Evolutionary conservation across 2,113 vertebrate genomes (phyloP), one percentile per base, ranked within the genome.

Genomic region (Pseudonaja textilis): DNA sequence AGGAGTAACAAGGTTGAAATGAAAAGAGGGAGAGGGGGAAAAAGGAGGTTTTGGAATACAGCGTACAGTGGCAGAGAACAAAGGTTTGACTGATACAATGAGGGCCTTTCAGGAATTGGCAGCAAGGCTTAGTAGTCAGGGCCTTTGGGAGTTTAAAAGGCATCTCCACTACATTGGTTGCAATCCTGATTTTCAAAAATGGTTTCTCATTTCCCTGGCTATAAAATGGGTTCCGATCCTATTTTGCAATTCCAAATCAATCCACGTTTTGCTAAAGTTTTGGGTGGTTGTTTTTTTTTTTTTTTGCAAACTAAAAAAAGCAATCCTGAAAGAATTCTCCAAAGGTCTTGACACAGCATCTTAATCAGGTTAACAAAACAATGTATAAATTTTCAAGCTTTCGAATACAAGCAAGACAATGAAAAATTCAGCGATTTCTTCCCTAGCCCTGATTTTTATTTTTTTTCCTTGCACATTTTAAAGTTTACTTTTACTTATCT

Each of bases 1-100:
- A 57, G 55, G 93, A 93, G 91, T 94, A 94, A 95, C 94, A 95
- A 97, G 93, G 90, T 29, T 69, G 57, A 87, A 91, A 96, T 93
- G 50, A 96, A 14, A 11, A 22, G 18, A 25, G 11, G 7, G 26
- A 26, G 4, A 25, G 47, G 3, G 61, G 22, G 7, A 1, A 0
- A 52, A 14, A n/a, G 26, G 23, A 4, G 57, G 18, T 88, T 69
- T 91, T 0, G 18, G 87, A 89, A 18, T 0, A 81, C 26, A 89
- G 54, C 1, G 89, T 91, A 89, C 89, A 94, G 93, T 95, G 94
- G 96, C 93, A 61, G 64, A 90, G 93, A 59, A 85, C 29, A 54
- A 81, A 61, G 34, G 56, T 4, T 3, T 12, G 57, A 25, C 57
- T 1, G 34, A 29, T 18, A 95, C 95, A 96, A 96, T 69, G 92